Base-by-base conservation (phyloP, 2,113 vertebrate species). In the Boulengeromyrus knoepffleri region DNA sequence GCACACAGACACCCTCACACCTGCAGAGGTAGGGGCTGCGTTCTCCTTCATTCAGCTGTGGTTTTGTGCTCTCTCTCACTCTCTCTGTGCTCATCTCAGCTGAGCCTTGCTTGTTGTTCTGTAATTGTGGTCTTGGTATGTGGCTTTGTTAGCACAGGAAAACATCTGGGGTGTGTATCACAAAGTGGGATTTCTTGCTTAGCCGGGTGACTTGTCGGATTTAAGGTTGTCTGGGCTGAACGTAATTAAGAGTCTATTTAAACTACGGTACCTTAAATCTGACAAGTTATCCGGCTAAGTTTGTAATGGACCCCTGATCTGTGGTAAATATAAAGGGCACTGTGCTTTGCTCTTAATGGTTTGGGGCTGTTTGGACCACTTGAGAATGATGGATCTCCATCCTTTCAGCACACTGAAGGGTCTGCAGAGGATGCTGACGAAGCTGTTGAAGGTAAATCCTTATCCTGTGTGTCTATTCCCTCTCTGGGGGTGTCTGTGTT, bases 391-490 rank as follows among this genome's bases (percentile, higher is more conserved):
- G 42, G 12, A 12, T 70, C 5, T 39, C 24, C 66, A 2, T 88
- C 6, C 5, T 87, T 85, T 5, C 86, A 92, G 91, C 94, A 95
- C 91, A 91, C 92, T 42, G 93, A 94, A 0, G 95, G 94, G 19
- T 92, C 93, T 1, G 58, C 92, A 3, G 95, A 93, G 46, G 94
- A 93, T 0, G 95, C 94, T 27, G 95, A 96, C 1, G 96, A 96
- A 1, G 92, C 93, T 5, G 8, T 89, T 83, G 96, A 96, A 94
- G 96, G 96, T 96, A 93, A 93, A 93, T 36, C 9, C 89, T 19
- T 50, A 66, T n/a, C 42, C 85, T 45, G 1, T 1, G 4, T 49
- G 15, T 24, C 62, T 85, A 1, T 45, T 4, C 4, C 62, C 66
- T 15, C 1, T 5, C 31, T 10, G 31, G 36, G 13, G 5, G 31